Base-by-base conservation (phyloP, 2,888 invertebrate species). In the Zygothrica quintamaculata region DNA sequence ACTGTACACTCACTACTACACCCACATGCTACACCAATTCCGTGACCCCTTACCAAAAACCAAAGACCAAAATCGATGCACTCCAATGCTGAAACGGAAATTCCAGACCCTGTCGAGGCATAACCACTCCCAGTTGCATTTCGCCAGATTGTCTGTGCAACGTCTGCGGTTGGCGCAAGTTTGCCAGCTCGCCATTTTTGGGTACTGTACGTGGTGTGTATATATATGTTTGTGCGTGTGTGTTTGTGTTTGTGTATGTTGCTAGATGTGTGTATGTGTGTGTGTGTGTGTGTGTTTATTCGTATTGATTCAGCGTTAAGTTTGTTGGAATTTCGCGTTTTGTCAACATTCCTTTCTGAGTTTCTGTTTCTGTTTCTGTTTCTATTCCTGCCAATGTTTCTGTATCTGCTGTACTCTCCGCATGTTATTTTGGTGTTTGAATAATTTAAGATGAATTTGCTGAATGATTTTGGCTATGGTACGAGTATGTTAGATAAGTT, bases 371-470 rank as follows among this genome's bases (percentile, higher is more conserved):
- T 77, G 84, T 79, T 82, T 85, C 69, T 78, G 76, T 81, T 85
- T 76, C 69, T 85, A 80, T 79, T 82, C 82, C 74, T 81, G 85
- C 82, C 80, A 85, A 81, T 86, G 85, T 85, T 85, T 75, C 80
- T 76, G 77, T 79, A 76, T 60, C 64, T 61, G 51, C 52, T 74
- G 82, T 74, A 77, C 72, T 69, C 29, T 68, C 68, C 71, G 60
- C 64, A 58, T 73, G 73, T 66, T 69, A 68, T 74, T 65, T 47
- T 39, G 43, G 56, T 62, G 75, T 75, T 61, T 43, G 72, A 81
- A 76, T 65, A 74, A 74, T 69, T 65, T 59, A 60, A 72, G 58
- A 71, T 74, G 59, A 57, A 59, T 74, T 61, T 53, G 62, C 46
- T 51, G 65, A 67, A 64, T 59, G 55, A 16, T 59, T 22, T 29